Conservation (phyloP, 2,797 vertebrate species). For the Periophthalmus magnuspinnatus region DNA sequence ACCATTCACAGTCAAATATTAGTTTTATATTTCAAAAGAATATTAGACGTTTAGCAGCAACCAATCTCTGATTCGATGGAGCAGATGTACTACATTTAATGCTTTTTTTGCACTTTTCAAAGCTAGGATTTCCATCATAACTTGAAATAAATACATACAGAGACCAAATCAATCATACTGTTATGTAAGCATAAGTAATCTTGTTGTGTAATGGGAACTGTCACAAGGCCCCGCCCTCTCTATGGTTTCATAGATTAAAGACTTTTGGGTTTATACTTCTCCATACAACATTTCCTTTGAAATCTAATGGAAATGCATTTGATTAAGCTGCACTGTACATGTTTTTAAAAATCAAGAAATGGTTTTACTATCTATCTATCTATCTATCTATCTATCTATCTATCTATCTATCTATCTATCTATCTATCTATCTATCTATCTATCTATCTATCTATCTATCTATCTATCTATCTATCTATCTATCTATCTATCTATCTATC, state of each 20-base stretch:
- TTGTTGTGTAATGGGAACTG: slow-evolving; percentile 42
- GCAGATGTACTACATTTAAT: not conserved
- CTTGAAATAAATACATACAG: slow-evolving; percentile 7
- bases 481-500: no score
- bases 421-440: no score
- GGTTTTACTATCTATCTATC: no score
- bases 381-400: no score
- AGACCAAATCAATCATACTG: slow-evolving; percentile 30
- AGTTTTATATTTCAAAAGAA: not conserved
- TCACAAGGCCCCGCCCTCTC: not conserved
- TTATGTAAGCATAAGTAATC: slow-evolving; percentile 43
- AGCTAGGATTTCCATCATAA: slow-evolving; percentile 40
- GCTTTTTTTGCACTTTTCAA: slow-evolving; percentile 21
- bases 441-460: no score
- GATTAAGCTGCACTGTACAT: not conserved
- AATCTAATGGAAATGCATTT: not conserved
- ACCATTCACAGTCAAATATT: not conserved
- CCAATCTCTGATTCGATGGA: slow-evolving; percentile 5
- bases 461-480: no score
- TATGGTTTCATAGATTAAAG: slow-evolving; percentile 3
- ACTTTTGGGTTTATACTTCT: not conserved
- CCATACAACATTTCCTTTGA: not conserved
- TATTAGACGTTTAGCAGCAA: slow-evolving; percentile 15
- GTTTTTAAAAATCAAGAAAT: no score
- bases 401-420: no score